A percentile compares a stretch with the other conserved stretches of the same genome.
Evolutionary conservation across 2,888 invertebrate species (phyloP).

Genomic region (Unio pictorum): DNA sequence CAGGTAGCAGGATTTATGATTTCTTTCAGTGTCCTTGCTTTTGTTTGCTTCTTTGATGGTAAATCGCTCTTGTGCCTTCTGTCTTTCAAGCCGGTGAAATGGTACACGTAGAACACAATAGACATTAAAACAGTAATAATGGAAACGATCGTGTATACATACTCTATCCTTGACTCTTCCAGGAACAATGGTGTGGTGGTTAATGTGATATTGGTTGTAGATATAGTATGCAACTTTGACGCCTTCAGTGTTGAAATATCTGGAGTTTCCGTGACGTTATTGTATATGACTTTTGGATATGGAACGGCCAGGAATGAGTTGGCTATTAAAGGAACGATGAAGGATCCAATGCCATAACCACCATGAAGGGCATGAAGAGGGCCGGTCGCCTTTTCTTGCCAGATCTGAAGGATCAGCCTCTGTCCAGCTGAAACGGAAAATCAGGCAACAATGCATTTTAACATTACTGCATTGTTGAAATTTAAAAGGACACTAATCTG

Average conservation of each 20-base stretch:
- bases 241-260: neutral
- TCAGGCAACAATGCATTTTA: too few species aligned
- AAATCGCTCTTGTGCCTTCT: neutral
- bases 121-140: conserved; percentile 26
- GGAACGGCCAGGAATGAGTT: conserved; percentile 47
- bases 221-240: neutral
- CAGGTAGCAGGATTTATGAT: conserved; percentile 46
- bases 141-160: conserved; percentile 39
- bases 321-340: conserved; percentile 50
- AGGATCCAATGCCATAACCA: conserved; percentile 58
- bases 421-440: conserved; percentile 46
- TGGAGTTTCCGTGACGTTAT: neutral
- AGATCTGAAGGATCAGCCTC: conserved; percentile 44
- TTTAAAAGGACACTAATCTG: too few species aligned
- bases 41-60: neutral
- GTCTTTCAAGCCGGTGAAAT: conserved; percentile 15
- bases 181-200: neutral
- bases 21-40: conserved; percentile 13
- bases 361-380: conserved; percentile 54
- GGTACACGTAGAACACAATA: conserved; percentile 34
- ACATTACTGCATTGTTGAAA: too few species aligned
- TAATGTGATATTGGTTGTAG: neutral
- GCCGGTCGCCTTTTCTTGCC: conserved; percentile 50
- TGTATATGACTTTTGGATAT: conserved; percentile 8
- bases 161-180: conserved; percentile 43